These are phyloP conservation scores for Myxocyprinus asiaticus DNA, from an alignment of 2,113 vertebrate species.

Conservation along the genomic window DNA sequence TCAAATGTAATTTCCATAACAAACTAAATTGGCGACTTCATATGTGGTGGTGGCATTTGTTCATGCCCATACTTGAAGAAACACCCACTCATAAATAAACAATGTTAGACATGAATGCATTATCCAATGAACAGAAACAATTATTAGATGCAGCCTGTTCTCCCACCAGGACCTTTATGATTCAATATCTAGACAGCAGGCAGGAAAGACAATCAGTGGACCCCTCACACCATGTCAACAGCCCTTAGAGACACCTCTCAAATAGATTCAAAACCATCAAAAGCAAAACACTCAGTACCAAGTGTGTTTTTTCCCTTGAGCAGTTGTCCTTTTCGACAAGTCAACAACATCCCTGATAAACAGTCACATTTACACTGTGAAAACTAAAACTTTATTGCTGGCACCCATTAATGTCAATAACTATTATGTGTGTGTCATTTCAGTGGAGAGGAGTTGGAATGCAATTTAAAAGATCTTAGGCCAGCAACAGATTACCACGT, in stretches of 20 bases:
- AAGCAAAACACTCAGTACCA: neutral
- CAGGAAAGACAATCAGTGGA: constrained; percentile 2
- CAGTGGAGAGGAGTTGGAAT: constrained; percentile 95
- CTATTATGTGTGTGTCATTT: neutral
- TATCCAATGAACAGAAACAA: neutral
- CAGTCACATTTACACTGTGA: neutral
- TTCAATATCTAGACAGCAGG: constrained; percentile 11
- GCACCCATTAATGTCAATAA: neutral
- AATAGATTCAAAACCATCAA: neutral
- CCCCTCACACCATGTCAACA: neutral
- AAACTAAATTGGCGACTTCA: no score
- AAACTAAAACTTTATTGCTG: neutral
- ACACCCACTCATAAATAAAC: no score
- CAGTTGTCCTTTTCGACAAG: neutral
- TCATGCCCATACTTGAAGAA: neutral
- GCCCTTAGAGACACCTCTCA: neutral
- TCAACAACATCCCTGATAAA: neutral
- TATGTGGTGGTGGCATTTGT: no score
- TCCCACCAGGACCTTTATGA: constrained; percentile 19
- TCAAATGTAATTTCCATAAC: no score
- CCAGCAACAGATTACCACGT: constrained; percentile 94
- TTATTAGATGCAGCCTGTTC: neutral
- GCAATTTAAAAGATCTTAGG: constrained; percentile 91
- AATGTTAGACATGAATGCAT: neutral
- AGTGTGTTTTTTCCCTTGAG: neutral